A percentile compares a stretch with the other conserved stretches of the same genome.
Evolutionary conservation across 1,140 invertebrate genomes (phyloP).

Genomic region (Saccostrea glomerata): DNA sequence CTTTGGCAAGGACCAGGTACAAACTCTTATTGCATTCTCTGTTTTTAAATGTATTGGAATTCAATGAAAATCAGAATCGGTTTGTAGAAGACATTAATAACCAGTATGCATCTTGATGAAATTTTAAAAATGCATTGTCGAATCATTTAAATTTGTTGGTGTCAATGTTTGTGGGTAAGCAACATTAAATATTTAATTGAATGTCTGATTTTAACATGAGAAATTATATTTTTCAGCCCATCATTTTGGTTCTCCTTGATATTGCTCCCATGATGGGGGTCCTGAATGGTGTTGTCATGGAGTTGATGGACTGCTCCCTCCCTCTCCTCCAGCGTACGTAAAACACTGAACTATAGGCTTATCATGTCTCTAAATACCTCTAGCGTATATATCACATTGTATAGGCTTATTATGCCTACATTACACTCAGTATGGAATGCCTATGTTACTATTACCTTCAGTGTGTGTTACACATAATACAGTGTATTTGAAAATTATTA

Average conservation of each 20-base stretch:
- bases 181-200: neutral
- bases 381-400: too few species aligned
- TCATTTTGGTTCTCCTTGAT: slow-evolving; percentile 95
- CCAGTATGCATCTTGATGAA: too few species aligned
- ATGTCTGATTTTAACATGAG: neutral
- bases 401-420: too few species aligned
- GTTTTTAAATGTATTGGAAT: neutral
- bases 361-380: neutral
- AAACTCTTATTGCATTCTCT: neutral
- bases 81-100: too few species aligned
- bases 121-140: too few species aligned
- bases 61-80: too few species aligned
- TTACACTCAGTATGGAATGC: too few species aligned
- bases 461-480: too few species aligned
- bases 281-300: slow-evolving; percentile 97
- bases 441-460: too few species aligned
- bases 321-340: slow-evolving; percentile 87
- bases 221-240: slow-evolving; percentile 79
- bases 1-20: slow-evolving; percentile 91
- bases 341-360: neutral
- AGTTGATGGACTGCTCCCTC: slow-evolving; percentile 96
- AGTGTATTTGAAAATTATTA: too few species aligned
- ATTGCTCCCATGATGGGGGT: slow-evolving; percentile 97
- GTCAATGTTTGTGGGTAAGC: too few species aligned
- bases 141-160: too few species aligned